These are phyloP conservation scores for Mechanitis mazaeus DNA, from an alignment of 2,888 invertebrate species.

Conservation along the genomic window DNA sequence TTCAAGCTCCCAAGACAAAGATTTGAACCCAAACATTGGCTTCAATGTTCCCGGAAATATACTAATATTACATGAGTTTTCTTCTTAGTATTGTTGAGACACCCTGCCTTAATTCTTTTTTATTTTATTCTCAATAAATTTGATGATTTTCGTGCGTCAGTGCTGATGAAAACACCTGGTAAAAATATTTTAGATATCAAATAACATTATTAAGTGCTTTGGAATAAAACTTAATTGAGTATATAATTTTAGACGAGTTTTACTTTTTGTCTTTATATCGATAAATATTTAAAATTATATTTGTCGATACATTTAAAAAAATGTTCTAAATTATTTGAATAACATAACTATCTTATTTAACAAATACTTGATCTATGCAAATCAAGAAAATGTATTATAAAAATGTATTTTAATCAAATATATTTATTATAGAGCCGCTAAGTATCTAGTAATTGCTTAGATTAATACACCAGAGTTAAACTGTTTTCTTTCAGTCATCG, in stretches of 20 bases:
- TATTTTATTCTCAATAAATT: constrained; percentile 5
- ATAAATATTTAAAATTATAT: no score
- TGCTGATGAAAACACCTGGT: neutral
- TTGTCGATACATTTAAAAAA: no score
- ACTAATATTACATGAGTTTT: constrained; percentile 1
- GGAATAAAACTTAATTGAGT: no score
- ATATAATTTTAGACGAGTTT: no score
- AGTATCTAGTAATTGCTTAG: neutral
- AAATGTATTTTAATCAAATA: neutral
- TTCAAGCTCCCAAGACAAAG: constrained; percentile 6
- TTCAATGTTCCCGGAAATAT: constrained; percentile 8
- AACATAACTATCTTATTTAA: no score
- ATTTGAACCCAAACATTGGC: constrained; percentile 15
- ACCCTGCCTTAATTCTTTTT: neutral
- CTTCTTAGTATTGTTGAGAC: neutral
- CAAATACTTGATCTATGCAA: no score
- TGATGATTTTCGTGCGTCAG: neutral
- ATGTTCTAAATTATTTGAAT: no score
- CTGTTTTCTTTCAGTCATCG: constrained; percentile 20
- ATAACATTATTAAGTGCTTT: no score
- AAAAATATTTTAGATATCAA: neutral
- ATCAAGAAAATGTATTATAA: no score
- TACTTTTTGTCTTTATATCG: no score
- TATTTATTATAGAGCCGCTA: neutral
- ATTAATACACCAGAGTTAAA: constrained; percentile 13